Base-by-base conservation (phyloP, 2,113 vertebrate genomes). In the Orycteropus afer region DNA sequence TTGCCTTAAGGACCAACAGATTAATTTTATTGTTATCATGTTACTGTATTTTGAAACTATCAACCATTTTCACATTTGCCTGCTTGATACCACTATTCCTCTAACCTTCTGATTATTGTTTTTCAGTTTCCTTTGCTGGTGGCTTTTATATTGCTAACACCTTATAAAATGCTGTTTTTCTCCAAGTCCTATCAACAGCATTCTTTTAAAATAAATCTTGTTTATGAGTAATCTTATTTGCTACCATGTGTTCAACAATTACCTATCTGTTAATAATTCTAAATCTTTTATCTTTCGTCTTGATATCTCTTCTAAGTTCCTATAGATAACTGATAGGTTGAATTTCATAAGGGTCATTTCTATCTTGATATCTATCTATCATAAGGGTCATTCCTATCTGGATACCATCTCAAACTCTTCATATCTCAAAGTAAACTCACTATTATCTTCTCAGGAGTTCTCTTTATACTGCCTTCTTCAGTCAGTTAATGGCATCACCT, bases 81-180 rank as follows among this genome's bases (percentile, higher is more conserved):
- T 90, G 90, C 53, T 40, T 82, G 76, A 93, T 25, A 57, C 7
- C 27, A 45, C 37, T 55, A n/a, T 93, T 61, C 49, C 25, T 79
- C 25, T 25, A 74, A 63, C 22, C 77, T 85, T 77, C 32, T 51
- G 20, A 42, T 8, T 34, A 17, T 4, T 84, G 15, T 57, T 67
- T 49, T 53, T 32, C 51, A 32, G 5, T 71, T 80, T 89, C 63
- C 59, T 57, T 74, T 94, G 67, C 17, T 82, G 65, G 59, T 4
- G 71, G 17, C 8, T 84, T 97, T 81, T 37, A 73, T 81, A 92
- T 91, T 86, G 47, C 18, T 40, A 87, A 81, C 47, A 93, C 79
- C 90, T 95, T 76, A n/a, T n/a, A n/a, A 76, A 85, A 86, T 42
- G 14, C n/a, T 86, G 22, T 17, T 91, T 88, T 90, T 15, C 42